Evolutionary conservation across 1,140 invertebrate genomes (phyloP), one percentile per base, ranked within the genome.

Genomic region (Linepithema humile): DNA sequence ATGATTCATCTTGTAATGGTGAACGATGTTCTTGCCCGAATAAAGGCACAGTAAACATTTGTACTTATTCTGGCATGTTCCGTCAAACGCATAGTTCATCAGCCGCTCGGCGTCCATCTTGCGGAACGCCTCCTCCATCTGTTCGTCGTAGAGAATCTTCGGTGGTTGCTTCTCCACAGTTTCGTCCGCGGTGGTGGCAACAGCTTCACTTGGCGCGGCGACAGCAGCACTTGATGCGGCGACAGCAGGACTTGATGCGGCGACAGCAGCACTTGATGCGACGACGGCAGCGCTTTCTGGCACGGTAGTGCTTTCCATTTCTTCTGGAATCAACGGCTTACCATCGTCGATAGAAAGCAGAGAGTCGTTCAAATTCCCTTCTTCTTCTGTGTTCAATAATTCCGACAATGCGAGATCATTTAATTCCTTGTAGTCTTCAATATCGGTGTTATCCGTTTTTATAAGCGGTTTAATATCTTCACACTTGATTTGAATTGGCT

Each of bases 1-100:
- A 93, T 97, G 97, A 75, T 92, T 91, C 5, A 93, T 92, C 84
- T 95, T 95, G 82, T 96, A 97, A 93, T 97, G 97, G 53, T 95
- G 92, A 0, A 97, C 95, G 29, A 97, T 96, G 50, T 95, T 95
- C 65, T 94, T 94, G 0, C 96, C 96, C 43, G 87, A 92, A 83
- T 95, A 96, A 0, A 89, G 70, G 89, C 97, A 97, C 3, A 96
- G 91, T 48, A 95, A 90, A 84, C 95, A 97, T 17, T 94, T 91
- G 57, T 95, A 95, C 40, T 86, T 94, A 65, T 92, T 85, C 23
- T 91, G 89, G 5, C 67, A 9, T 94, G 94, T 1, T 92, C 89
- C 0, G 93, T 87, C 6, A 94, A 43, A 38, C 62, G n/a, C 67
- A 9, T 94, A 94, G 1, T 92, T 88, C 0, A 93, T 87, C 6